These are phyloP conservation scores for Steinernema carpocapsae DNA, from an alignment of 2,888 invertebrate species.

Conservation along the genomic window DNA sequence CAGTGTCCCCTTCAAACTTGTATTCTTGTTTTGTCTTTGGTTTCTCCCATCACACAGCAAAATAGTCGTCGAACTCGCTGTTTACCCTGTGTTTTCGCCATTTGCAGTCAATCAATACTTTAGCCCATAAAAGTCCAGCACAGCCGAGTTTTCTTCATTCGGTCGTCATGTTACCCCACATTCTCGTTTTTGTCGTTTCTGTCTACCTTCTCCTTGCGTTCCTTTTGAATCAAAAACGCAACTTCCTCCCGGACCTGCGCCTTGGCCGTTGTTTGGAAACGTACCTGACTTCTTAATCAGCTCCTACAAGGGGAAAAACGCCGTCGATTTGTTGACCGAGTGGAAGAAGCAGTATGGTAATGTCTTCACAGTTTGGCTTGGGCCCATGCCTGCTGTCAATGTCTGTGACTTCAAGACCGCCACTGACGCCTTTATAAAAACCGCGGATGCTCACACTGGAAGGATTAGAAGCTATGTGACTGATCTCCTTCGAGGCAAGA, in stretches of 20 bases:
- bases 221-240: neutral
- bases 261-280: conserved; percentile 11
- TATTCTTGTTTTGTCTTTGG: too few relatives aligned
- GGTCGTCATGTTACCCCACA: neutral
- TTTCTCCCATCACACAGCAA: too few relatives aligned
- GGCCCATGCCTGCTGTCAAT: conserved; percentile 1
- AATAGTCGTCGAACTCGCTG: too few relatives aligned
- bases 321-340: neutral
- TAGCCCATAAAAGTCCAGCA: neutral
- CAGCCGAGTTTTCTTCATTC: neutral
- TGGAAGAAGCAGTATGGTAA: conserved; percentile 23
- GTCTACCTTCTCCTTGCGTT: neutral
- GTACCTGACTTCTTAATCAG: neutral
- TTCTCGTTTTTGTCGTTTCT: neutral
- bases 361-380: conserved; percentile 2
- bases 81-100: too few relatives aligned
- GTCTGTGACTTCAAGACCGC: conserved; percentile 11
- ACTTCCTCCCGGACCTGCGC: conserved; percentile 7
- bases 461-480: neutral
- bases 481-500: conserved; percentile 33
- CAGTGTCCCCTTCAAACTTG: too few relatives aligned
- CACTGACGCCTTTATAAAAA: neutral
- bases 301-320: neutral
- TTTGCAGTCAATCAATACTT: neutral
- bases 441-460: neutral